Evolutionary conservation across 2,888 invertebrate species (phyloP).

Genomic region (Iselma pallidipennis): DNA sequence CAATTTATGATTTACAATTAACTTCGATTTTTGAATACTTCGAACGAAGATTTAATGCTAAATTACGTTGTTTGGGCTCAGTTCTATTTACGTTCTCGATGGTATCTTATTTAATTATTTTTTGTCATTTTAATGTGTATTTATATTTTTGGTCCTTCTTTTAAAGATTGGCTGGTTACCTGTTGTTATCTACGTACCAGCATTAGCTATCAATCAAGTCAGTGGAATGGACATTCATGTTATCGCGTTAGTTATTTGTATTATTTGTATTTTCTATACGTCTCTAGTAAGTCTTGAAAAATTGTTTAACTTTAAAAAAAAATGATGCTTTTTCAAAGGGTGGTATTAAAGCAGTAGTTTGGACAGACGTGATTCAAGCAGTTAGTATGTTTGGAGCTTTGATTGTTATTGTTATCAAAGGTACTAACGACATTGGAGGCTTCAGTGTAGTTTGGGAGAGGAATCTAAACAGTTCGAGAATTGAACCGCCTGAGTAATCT

Average conservation of each 20-base stretch:
- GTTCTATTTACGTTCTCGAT: conserved; percentile 68
- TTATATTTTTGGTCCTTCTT: neutral
- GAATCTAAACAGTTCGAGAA: conserved; percentile 69
- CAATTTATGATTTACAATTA: conserved; percentile 72
- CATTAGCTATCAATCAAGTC: too few species aligned
- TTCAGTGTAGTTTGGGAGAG: conserved; percentile 66
- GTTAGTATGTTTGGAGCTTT: conserved; percentile 76
- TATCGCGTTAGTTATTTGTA: too few species aligned
- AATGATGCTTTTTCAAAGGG: conserved; percentile 59
- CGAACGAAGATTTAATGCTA: conserved; percentile 71
- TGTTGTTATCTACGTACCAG: too few species aligned
- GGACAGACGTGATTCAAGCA: conserved; percentile 81
- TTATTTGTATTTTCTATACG: too few species aligned
- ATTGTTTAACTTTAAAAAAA: neutral
- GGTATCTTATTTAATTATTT: conserved; percentile 63
- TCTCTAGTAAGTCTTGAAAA: too few species aligned
- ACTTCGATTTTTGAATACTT: conserved; percentile 83
- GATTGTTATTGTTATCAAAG: conserved; percentile 72
- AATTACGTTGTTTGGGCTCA: conserved; percentile 72
- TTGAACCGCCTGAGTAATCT: conserved; percentile 70
- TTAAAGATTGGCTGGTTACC: conserved; percentile 72
- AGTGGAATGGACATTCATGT: too few species aligned
- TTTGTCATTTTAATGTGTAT: too few species aligned
- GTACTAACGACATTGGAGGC: conserved; percentile 74
- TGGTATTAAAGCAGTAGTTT: conserved; percentile 78